phyloP scores from a whole-genome alignment of 2,113 vertebrate species.

The Ceyx margarethae region DNA sequence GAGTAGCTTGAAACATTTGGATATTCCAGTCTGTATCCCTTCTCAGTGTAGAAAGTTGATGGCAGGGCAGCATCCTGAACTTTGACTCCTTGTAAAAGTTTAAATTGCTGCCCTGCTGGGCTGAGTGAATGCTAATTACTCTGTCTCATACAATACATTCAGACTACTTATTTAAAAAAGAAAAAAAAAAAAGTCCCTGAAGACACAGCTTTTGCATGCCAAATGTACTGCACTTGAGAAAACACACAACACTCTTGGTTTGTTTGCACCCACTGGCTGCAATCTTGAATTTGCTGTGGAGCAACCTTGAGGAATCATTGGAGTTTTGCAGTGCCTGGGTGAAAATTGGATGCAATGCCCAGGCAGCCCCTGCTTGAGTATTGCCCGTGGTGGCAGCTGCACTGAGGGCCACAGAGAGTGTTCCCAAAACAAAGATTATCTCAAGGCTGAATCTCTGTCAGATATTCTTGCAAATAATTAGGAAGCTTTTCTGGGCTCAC shows the following conservation, averaged over 20 bases:
- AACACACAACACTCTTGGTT: background rate
- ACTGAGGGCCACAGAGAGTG: background rate
- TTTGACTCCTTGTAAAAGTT: conserved; percentile 69
- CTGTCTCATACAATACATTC: conserved; percentile 30
- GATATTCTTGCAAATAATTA: background rate
- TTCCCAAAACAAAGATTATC: background rate
- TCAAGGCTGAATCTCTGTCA: background rate
- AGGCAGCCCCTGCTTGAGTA: background rate
- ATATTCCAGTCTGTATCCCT: conserved; percentile 59
- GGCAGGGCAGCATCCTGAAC: conserved; percentile 50
- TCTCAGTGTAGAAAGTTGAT: conserved; percentile 63
- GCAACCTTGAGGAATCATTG: background rate
- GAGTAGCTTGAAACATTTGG: conserved; percentile 50
- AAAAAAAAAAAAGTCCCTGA: background rate
- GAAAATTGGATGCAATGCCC: rapidly evolving
- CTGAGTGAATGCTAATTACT: conserved; percentile 72
- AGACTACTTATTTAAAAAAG: conserved; percentile 62
- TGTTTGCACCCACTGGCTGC: background rate
- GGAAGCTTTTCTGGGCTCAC: background rate
- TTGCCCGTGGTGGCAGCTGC: background rate
- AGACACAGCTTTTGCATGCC: conserved; percentile 59
- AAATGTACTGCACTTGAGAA: conserved; percentile 36
- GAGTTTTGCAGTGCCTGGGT: background rate
- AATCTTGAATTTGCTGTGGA: background rate
- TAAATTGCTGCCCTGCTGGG: conserved; percentile 67